These are phyloP conservation scores for Agrochola macilenta DNA, from an alignment of 2,888 invertebrate genomes.

Conservation along the genomic window DNA sequence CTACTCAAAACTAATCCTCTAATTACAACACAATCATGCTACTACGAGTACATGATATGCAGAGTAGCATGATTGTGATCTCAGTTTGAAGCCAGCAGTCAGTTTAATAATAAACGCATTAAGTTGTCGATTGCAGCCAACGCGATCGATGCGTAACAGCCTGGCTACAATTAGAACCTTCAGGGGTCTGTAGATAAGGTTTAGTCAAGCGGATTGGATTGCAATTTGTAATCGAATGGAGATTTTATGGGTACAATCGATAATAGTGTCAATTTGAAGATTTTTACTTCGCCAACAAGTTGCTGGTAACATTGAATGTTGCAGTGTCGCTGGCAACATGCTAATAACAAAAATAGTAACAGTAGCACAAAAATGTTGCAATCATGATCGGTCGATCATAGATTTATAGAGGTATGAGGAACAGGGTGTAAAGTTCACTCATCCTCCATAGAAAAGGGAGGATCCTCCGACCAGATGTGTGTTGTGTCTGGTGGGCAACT, in stretches of 20 bases:
- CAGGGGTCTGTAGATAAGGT: neutral
- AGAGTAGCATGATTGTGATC: neutral
- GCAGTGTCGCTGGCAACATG: too few species aligned
- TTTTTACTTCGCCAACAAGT: too few species aligned
- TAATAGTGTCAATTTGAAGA: too few species aligned
- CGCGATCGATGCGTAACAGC: slow-evolving; percentile 5
- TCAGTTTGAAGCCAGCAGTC: slow-evolving; percentile 5
- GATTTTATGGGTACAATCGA: neutral
- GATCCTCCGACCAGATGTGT: too few species aligned
- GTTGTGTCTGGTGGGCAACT: too few species aligned
- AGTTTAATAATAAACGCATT: neutral
- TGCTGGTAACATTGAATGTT: too few species aligned
- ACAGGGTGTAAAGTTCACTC: too few species aligned
- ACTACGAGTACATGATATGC: neutral
- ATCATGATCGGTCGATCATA: too few species aligned
- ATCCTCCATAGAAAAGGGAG: too few species aligned
- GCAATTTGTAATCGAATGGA: neutral
- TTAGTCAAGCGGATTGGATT: slow-evolving; percentile 1
- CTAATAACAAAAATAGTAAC: too few species aligned
- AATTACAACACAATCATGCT: neutral
- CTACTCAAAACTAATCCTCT: neutral
- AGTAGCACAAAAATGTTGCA: too few species aligned
- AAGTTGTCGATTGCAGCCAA: neutral
- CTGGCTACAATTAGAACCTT: slow-evolving; percentile 1
- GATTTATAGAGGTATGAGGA: too few species aligned